Conservation (phyloP, 2,797 vertebrate species). For the Parotocinclus haroldoi region DNA sequence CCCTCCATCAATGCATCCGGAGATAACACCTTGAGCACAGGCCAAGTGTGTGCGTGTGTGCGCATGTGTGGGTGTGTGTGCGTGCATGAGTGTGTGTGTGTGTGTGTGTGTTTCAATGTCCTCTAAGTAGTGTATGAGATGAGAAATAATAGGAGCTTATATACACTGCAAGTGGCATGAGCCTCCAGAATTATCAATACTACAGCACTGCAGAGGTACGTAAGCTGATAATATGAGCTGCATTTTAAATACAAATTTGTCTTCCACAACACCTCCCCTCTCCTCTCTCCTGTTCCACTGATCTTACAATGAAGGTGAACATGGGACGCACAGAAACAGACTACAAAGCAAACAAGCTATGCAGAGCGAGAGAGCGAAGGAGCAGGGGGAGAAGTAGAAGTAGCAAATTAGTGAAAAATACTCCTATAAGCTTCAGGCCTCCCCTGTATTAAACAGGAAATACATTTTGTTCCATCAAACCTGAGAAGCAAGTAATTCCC, state of each 20-base stretch:
- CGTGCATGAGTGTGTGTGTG: slow-evolving; percentile 1
- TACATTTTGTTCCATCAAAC: too few species aligned
- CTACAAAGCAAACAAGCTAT: too few species aligned
- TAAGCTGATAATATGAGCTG: slow-evolving; percentile 49
- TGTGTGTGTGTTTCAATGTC: slow-evolving; percentile 49
- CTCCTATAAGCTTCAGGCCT: too few species aligned
- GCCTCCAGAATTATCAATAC: slow-evolving; percentile 54
- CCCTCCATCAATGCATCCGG: slow-evolving; percentile 34
- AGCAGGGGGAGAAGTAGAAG: too few species aligned
- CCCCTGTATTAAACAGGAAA: too few species aligned
- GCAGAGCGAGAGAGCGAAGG: too few species aligned
- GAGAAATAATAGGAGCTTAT: slow-evolving; percentile 47
- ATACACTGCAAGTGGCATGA: slow-evolving; percentile 39
- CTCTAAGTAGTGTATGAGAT: slow-evolving; percentile 58
- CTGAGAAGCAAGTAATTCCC: too few species aligned
- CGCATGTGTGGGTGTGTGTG: slow-evolving; percentile 5
- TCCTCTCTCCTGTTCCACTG: neutral
- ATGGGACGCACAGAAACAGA: neutral
- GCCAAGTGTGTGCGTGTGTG: slow-evolving; percentile 23
- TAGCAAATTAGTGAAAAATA: too few species aligned
- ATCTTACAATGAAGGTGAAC: slow-evolving; percentile 25
- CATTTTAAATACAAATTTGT: slow-evolving; percentile 52
- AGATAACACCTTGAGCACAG: slow-evolving; percentile 28
- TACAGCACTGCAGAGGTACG: slow-evolving; percentile 33
- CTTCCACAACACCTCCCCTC: slow-evolving; percentile 38